These are phyloP conservation scores for Fulica atra DNA, from an alignment of 2,113 vertebrate genomes.

Conservation along the genomic window DNA sequence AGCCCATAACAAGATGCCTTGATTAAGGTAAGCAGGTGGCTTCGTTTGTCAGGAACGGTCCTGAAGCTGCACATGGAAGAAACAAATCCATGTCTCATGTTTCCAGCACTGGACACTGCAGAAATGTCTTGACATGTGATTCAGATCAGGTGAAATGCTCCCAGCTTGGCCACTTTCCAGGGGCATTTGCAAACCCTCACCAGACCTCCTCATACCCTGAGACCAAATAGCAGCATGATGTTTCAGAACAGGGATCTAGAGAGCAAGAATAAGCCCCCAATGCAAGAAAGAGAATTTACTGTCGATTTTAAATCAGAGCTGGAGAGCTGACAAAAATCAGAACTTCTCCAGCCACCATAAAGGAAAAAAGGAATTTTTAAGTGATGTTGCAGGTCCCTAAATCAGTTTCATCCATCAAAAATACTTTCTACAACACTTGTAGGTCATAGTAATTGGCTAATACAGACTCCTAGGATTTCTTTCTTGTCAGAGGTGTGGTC, in stretches of 20 bases:
- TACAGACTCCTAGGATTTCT: background rate
- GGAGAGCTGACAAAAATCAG: background rate
- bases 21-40: slow-evolving; percentile 64
- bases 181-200: background rate
- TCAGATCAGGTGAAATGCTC: background rate
- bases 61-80: background rate
- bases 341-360: background rate
- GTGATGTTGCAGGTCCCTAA: background rate
- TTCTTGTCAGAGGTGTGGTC: slow-evolving; percentile 45
- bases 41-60: slow-evolving; percentile 48
- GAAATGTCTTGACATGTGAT: background rate
- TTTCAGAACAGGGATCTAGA: background rate
- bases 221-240: background rate
- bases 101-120: background rate
- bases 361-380: background rate
- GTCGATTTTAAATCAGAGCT: background rate
- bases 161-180: background rate
- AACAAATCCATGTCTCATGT: slow-evolving; percentile 12
- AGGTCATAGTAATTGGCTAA: background rate
- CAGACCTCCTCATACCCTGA: background rate
- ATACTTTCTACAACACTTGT: background rate
- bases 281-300: background rate
- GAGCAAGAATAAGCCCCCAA: background rate
- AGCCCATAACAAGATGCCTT: slow-evolving; percentile 66
- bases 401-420: background rate